Evolutionary conservation across 2,113 vertebrate genomes (phyloP).

Genomic region (Eclectus roratus): DNA sequence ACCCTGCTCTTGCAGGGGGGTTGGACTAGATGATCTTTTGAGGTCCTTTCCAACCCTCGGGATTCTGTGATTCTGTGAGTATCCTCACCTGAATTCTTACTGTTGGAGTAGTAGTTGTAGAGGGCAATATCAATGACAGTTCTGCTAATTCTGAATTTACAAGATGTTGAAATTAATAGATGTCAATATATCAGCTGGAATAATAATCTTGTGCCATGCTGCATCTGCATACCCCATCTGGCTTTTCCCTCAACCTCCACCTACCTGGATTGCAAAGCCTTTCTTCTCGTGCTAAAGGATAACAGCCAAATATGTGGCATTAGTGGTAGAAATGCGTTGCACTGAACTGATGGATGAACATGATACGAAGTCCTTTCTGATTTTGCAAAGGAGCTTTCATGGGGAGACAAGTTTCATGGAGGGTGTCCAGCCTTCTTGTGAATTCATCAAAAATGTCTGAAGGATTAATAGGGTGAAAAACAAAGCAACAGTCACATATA

Average conservation of each 20-base stretch:
- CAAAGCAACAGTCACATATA: background rate
- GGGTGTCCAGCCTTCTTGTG: background rate
- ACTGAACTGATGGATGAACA: background rate
- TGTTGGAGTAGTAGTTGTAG: background rate
- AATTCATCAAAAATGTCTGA: background rate
- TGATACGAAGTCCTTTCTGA: background rate
- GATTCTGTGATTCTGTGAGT: background rate
- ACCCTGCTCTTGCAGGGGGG: no score
- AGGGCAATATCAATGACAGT: background rate
- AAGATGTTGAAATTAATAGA: background rate
- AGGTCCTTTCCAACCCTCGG: no score
- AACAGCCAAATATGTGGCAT: accelerated
- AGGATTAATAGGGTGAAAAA: background rate
- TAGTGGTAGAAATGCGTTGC: background rate
- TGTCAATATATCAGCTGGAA: background rate
- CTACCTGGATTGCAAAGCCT: background rate
- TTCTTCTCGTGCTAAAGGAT: background rate
- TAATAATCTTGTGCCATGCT: background rate
- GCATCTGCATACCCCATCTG: background rate
- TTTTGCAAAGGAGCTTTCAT: background rate
- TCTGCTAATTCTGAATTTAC: background rate
- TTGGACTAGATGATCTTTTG: no score
- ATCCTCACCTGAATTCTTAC: background rate
- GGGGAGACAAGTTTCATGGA: background rate
- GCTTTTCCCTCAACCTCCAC: background rate